Percentiles rank a stretch among this genome's conserved stretches.
These are phyloP conservation scores for Thereva unica DNA, from an alignment of 2,888 invertebrate genomes.

Conservation along the genomic window DNA sequence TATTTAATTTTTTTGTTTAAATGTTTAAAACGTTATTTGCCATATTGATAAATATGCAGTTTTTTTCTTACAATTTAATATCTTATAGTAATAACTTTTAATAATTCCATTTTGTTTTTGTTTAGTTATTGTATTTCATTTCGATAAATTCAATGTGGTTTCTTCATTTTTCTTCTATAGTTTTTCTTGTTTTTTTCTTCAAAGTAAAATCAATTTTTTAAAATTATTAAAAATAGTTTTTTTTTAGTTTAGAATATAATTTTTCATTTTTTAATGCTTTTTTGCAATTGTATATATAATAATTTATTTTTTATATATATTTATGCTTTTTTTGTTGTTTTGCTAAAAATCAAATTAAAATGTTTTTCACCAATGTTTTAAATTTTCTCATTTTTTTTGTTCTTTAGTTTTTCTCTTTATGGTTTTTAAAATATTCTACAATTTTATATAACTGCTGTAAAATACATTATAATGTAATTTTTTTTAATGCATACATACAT, in stretches of 20 bases:
- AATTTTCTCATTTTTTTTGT: too few species aligned
- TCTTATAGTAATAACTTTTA: too few species aligned
- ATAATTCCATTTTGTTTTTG: conserved; percentile 6
- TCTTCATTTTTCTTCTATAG: too few species aligned
- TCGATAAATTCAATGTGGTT: conserved; percentile 17
- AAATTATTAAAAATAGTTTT: conserved; percentile 28
- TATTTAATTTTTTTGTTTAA: conserved; percentile 14
- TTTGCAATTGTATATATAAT: conserved; percentile 27
- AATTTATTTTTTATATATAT: conserved; percentile 8
- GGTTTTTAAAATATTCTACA: conserved; percentile 20
- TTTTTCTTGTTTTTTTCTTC: conserved; percentile 5
- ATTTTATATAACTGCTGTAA: neutral
- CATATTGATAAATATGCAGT: conserved; percentile 21
- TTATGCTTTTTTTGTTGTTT: conserved; percentile 13
- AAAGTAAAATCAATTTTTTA: conserved; percentile 31
- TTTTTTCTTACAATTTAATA: too few species aligned
- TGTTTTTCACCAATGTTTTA: conserved; percentile 8
- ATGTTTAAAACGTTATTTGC: conserved; percentile 30
- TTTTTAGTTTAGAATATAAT: conserved; percentile 30
- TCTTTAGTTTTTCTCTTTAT: neutral
- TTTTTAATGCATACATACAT: neutral
- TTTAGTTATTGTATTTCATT: conserved; percentile 15
- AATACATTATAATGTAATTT: conserved; percentile 17
- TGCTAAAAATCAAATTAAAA: conserved; percentile 29
- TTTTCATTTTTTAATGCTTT: neutral